Conservation (phyloP, 1,140 invertebrate species). For the Sweltsa coloradensis region DNA sequence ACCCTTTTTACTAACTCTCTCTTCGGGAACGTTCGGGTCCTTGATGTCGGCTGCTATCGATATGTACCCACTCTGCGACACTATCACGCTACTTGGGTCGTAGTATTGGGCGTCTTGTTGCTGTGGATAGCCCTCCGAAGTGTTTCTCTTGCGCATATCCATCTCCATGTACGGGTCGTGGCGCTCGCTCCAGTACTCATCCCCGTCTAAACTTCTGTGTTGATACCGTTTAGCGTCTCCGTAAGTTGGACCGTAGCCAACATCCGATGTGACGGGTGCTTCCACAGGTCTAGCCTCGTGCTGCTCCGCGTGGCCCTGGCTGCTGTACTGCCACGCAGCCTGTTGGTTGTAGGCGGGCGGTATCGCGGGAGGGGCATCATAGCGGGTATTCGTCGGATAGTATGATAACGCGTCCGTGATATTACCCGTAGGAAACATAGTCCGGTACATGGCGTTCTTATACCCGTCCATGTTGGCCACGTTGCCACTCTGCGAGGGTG, state of each 20-base stretch:
- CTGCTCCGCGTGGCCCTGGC: background rate
- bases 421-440: slow-evolving; percentile 55
- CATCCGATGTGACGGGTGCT: too few species aligned
- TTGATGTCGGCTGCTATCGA: slow-evolving; percentile 58
- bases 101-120: slow-evolving; percentile 24
- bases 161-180: slow-evolving; percentile 22
- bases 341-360: slow-evolving; percentile 12
- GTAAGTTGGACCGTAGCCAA: too few species aligned
- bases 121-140: slow-evolving; percentile 20
- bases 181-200: slow-evolving; percentile 10
- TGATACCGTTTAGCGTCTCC: background rate
- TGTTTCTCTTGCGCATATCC: slow-evolving; percentile 31
- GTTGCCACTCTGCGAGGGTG: slow-evolving; percentile 28
- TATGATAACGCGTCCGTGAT: slow-evolving; percentile 63
- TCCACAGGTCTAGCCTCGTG: too few species aligned
- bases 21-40: slow-evolving; percentile 35
- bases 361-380: slow-evolving; percentile 1
- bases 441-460: slow-evolving; percentile 46
- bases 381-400: slow-evolving; percentile 50
- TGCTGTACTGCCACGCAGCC: background rate
- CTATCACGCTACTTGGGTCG: slow-evolving; percentile 45
- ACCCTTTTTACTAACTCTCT: slow-evolving; percentile 48
- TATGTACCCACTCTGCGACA: slow-evolving; percentile 72
- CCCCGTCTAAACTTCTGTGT: slow-evolving; percentile 23
- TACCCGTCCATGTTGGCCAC: slow-evolving; percentile 49